These are phyloP conservation scores for Toxostoma redivivum DNA, from an alignment of 2,113 vertebrate species.

Conservation along the genomic window DNA sequence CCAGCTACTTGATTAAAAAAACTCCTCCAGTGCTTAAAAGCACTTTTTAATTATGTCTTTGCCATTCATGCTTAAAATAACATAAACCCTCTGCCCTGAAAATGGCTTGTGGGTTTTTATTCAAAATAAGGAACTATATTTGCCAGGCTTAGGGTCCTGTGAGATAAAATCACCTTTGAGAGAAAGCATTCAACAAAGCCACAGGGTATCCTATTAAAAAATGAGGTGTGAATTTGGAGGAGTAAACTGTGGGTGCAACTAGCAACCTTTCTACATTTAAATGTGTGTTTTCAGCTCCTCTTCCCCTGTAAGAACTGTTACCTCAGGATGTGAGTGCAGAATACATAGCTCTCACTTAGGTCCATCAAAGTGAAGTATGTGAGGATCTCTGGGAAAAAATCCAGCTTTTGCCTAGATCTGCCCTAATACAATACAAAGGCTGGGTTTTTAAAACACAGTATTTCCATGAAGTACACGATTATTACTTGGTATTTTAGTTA, in stretches of 20 bases:
- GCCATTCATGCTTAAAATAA: not conserved
- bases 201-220: not conserved
- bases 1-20: not conserved
- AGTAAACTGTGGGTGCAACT: not conserved
- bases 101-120: not conserved
- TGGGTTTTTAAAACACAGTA: rapidly evolving
- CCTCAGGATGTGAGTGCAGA: not conserved
- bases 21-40: not conserved
- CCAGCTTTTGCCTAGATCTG: not conserved
- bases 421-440: not conserved
- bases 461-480: not conserved
- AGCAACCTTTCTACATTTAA: not conserved
- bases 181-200: not conserved
- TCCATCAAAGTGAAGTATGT: rapidly evolving
- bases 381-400: not conserved
- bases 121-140: not conserved
- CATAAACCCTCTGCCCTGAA: not conserved
- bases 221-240: not conserved
- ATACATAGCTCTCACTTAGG: not conserved
- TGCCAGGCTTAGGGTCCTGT: not conserved
- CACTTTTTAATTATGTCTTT: not conserved
- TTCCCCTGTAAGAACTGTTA: not conserved
- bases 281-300: not conserved
- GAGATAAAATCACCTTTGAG: not conserved
- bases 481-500: not conserved